A percentile compares a stretch with the other conserved stretches of the same genome.
These are phyloP conservation scores for Toxotes jaculatrix DNA, from an alignment of 2,113 vertebrate species.

Conservation along the genomic window DNA sequence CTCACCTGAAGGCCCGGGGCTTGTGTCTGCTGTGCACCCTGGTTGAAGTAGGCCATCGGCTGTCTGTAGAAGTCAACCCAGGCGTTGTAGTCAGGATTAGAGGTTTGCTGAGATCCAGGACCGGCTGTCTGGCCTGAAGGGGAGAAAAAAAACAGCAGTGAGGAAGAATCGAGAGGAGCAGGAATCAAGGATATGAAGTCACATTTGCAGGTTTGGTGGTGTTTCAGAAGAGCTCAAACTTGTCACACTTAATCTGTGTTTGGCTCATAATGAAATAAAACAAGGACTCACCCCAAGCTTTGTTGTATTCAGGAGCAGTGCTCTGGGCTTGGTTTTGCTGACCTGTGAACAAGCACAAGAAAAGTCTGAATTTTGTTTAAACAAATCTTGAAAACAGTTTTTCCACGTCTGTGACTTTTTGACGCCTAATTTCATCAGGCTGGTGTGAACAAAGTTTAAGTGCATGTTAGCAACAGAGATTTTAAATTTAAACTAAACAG, in stretches of 20 bases:
- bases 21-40: conserved; percentile 93
- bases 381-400: neutral
- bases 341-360: conserved; percentile 81
- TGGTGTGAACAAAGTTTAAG: conserved; percentile 4
- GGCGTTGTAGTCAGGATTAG: conserved; percentile 93
- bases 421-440: conserved; percentile 8
- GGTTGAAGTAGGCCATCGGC: conserved; percentile 95
- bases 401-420: neutral
- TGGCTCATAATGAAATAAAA: neutral
- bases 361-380: neutral
- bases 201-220: neutral
- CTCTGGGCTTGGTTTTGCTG: conserved; percentile 95
- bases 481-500: neutral
- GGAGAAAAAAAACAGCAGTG: neutral
- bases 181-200: neutral
- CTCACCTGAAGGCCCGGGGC: conserved; percentile 94
- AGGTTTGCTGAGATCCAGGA: conserved; percentile 93
- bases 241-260: neutral
- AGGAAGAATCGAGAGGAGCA: neutral
- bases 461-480: neutral
- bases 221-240: neutral
- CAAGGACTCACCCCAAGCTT: conserved; percentile 90
- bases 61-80: conserved; percentile 99
- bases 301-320: conserved; percentile 93
- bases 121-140: conserved; percentile 90